Percentiles rank a stretch among this genome's conserved stretches.
Evolutionary conservation across 1,140 invertebrate genomes (phyloP).

Genomic region (Drosophila aff.): DNA sequence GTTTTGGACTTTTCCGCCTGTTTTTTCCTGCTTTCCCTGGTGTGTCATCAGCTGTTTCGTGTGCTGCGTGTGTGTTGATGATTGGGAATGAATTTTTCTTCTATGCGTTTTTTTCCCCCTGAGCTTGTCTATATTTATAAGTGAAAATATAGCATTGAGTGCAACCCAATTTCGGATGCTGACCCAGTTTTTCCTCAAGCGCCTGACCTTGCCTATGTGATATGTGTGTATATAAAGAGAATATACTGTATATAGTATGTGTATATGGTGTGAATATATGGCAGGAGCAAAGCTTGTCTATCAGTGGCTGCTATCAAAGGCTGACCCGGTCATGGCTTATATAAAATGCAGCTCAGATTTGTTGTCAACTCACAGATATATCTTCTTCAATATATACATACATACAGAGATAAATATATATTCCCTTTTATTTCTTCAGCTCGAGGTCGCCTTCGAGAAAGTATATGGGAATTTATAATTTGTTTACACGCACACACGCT

Average conservation of each 20-base stretch:
- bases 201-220: slow-evolving; percentile 63
- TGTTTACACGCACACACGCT: slow-evolving; percentile 29
- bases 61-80: slow-evolving; percentile 26
- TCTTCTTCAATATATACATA: not conserved
- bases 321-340: slow-evolving; percentile 71
- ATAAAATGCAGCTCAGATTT: slow-evolving; percentile 62
- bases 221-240: not conserved
- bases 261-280: slow-evolving; percentile 6
- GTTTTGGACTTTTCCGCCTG: slow-evolving; percentile 33
- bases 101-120: not conserved
- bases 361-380: slow-evolving; percentile 23
- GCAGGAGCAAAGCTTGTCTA: slow-evolving; percentile 16
- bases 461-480: slow-evolving; percentile 54
- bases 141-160: slow-evolving; percentile 22
- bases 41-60: slow-evolving; percentile 68
- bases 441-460: slow-evolving; percentile 43
- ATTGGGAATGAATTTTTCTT: slow-evolving; percentile 3
- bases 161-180: slow-evolving; percentile 65
- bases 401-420: not conserved
- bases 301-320: slow-evolving; percentile 28
- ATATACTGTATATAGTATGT: slow-evolving; percentile 14
- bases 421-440: slow-evolving; percentile 18
- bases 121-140: slow-evolving; percentile 45
- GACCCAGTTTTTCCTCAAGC: slow-evolving; percentile 63
- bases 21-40: slow-evolving; percentile 36